Evolutionary conservation across 2,888 invertebrate genomes (phyloP).

Genomic region (Eupithecia vulgata): DNA sequence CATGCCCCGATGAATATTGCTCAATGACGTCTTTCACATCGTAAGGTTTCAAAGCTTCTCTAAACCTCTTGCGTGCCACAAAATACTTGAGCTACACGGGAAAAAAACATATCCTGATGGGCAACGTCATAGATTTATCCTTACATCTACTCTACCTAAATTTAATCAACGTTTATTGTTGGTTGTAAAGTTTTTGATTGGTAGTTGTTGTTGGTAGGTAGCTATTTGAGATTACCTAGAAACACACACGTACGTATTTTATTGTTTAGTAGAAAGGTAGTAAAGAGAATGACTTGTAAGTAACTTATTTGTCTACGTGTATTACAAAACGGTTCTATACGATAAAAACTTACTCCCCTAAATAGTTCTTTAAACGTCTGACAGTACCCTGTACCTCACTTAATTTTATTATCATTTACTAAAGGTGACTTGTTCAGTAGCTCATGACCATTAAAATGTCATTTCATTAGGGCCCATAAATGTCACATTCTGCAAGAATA

Average conservation of each 20-base stretch:
- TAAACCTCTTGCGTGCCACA: conserved; percentile 95
- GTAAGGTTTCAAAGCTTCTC: conserved; percentile 95
- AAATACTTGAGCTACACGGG: conserved; percentile 92
- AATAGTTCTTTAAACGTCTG: not conserved
- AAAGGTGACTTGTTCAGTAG: not conserved
- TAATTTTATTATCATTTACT: not conserved
- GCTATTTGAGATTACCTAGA: not conserved
- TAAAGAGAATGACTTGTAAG: not conserved
- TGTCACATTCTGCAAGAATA: conserved; percentile 18
- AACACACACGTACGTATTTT: not conserved
- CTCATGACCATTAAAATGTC: not conserved
- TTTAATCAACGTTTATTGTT: conserved; percentile 14
- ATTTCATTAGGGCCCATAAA: not conserved
- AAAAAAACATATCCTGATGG: conserved; percentile 75
- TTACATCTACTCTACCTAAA: conserved; percentile 12
- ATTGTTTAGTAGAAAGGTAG: not conserved
- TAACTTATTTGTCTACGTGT: not conserved
- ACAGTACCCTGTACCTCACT: not conserved
- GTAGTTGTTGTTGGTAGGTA: not conserved
- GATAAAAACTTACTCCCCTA: not conserved
- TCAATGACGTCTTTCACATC: conserved; percentile 98
- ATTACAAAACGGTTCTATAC: not conserved
- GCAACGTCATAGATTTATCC: conserved; percentile 42
- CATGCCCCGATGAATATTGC: conserved; percentile 94
- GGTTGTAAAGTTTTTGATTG: conserved; percentile 10